phyloP scores from a whole-genome alignment of 2,113 vertebrate genomes.

The Nycticebus coucang region DNA sequence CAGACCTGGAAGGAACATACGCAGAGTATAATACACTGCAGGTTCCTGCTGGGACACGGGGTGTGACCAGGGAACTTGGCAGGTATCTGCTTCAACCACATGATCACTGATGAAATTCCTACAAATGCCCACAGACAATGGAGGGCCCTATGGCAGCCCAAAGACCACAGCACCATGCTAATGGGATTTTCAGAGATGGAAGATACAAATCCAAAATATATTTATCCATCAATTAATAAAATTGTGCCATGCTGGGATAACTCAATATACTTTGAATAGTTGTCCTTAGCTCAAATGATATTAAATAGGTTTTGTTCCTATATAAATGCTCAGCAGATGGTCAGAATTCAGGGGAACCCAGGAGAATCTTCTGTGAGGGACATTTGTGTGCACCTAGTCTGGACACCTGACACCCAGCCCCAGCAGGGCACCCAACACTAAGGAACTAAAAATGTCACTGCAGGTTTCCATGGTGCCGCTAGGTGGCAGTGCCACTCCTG shows the following conservation, averaged over 20 bases:
- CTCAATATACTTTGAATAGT: not conserved
- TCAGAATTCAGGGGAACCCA: not conserved
- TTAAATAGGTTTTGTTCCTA: not conserved
- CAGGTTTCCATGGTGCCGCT: not conserved
- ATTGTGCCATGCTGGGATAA: too few relatives aligned
- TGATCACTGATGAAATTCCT: not conserved
- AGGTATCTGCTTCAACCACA: fast-evolving
- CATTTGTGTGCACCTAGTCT: fast-evolving
- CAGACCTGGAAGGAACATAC: too few relatives aligned
- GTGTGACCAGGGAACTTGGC: too few relatives aligned
- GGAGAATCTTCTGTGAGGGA: not conserved
- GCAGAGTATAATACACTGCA: not conserved
- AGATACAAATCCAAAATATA: not conserved
- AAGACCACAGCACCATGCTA: not conserved
- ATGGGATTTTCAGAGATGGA: not conserved
- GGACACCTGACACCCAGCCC: not conserved
- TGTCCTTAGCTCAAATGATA: not conserved
- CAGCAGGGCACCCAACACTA: not conserved
- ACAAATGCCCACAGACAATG: fast-evolving
- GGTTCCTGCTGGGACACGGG: not conserved
- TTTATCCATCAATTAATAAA: not conserved
- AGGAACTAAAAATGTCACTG: not conserved
- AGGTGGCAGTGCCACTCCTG: not conserved
- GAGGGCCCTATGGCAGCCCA: not conserved
- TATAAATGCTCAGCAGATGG: not conserved